Conservation (phyloP, 35 echinoderm and acorn worm species). For the Chiridota heheva region DNA sequence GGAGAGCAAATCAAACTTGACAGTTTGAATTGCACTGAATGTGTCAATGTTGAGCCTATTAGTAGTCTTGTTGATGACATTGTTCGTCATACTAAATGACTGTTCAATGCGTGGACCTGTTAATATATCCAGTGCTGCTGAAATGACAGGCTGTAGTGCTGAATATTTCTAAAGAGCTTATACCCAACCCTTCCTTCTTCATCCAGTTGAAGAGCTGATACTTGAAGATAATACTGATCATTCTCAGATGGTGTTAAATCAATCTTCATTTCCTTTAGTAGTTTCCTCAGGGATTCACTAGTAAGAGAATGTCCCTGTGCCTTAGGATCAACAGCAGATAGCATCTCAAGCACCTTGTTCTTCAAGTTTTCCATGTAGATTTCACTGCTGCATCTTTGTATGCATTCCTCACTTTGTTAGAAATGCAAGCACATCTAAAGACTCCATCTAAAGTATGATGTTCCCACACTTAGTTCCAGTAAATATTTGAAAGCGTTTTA, state of each 20-base stretch:
- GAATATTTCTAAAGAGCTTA: slow-evolving; percentile 29
- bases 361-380: slow-evolving; percentile 37
- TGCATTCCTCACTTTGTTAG: slow-evolving; percentile 25
- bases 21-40: slow-evolving; percentile 61
- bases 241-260: slow-evolving; percentile 14
- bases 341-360: slow-evolving; percentile 12
- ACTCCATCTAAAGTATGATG: slow-evolving; percentile 22
- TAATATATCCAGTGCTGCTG: slow-evolving; percentile 32
- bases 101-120: slow-evolving; percentile 57
- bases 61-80: slow-evolving; percentile 36
- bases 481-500: slow-evolving; percentile 22
- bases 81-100: slow-evolving; percentile 56
- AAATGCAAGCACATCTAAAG: slow-evolving; percentile 5
- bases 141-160: slow-evolving; percentile 12
- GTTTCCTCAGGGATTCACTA: slow-evolving; percentile 12
- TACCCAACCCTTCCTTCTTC: slow-evolving; percentile 1
- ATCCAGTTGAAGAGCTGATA: slow-evolving; percentile 27
- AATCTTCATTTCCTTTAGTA: slow-evolving; percentile 22
- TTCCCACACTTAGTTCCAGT: slow-evolving; percentile 14
- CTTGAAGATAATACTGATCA: slow-evolving; percentile 24
- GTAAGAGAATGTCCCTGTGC: slow-evolving; percentile 42
- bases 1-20: slow-evolving; percentile 53
- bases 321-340: slow-evolving; percentile 45
- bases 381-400: slow-evolving; percentile 24
- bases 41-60: slow-evolving; percentile 36